phyloP scores from a whole-genome alignment of 2,888 invertebrate genomes.

The Beris chalybata region DNA sequence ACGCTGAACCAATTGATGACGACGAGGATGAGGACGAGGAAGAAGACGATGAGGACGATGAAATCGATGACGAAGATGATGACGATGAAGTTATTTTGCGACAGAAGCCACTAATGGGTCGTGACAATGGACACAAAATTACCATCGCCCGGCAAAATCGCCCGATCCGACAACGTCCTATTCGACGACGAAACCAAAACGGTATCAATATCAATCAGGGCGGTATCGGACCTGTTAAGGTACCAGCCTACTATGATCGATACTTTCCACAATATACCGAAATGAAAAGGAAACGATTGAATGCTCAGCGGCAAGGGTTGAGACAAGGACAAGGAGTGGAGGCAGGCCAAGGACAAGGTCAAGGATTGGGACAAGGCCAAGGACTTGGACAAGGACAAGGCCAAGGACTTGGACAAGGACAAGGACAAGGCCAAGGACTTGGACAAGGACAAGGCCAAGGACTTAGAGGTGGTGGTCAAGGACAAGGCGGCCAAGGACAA shows the following conservation, averaged over 20 bases:
- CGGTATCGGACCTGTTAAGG: conserved; percentile 2
- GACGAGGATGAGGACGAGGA: conserved; percentile 17
- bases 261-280: not conserved
- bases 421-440: conserved; percentile 12
- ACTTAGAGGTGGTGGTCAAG: conserved; percentile 3
- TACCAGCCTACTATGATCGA: conserved; percentile 2
- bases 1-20: not conserved
- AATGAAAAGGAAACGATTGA: too few species aligned
- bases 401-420: not conserved
- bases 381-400: not conserved
- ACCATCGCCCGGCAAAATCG: conserved; percentile 12
- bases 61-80: conserved; percentile 8
- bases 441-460: conserved; percentile 5
- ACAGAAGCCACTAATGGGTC: conserved; percentile 4
- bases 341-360: not conserved
- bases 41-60: conserved; percentile 6
- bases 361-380: not conserved
- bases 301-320: not conserved
- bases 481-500: conserved; percentile 13
- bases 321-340: conserved; percentile 4
- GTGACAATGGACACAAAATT: not conserved
- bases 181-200: not conserved
- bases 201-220: not conserved
- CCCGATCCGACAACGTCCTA: conserved; percentile 3
- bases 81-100: not conserved